Percentiles rank a stretch among this genome's conserved stretches.
Conservation (phyloP, 2,113 vertebrate species). For the Microcebus lehilahytsara region DNA sequence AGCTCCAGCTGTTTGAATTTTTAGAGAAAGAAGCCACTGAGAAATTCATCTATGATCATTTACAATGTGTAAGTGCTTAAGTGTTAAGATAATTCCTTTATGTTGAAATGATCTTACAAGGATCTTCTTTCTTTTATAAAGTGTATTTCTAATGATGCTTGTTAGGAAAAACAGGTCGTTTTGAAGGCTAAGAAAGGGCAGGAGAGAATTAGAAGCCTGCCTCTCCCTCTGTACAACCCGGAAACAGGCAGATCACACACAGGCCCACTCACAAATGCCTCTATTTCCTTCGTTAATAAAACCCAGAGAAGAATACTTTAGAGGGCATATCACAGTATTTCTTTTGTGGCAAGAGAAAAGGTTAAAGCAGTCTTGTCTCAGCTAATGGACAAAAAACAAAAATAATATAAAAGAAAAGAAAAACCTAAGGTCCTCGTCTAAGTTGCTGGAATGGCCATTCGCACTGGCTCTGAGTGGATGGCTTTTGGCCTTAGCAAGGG, state of each 20-base stretch:
- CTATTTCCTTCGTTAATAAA: constrained; percentile 28
- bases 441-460: neutral
- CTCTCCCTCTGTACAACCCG: neutral
- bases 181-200: constrained; percentile 9
- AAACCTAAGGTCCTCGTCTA: neutral
- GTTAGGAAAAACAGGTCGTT: constrained; percentile 52
- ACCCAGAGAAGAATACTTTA: neutral
- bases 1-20: constrained; percentile 91
- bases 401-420: neutral
- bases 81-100: constrained; percentile 63
- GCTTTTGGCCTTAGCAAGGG: neutral
- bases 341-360: neutral
- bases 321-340: neutral
- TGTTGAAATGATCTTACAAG: neutral
- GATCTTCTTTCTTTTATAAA: constrained; percentile 38
- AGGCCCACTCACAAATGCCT: neutral
- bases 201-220: neutral
- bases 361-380: neutral
- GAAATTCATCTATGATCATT: constrained; percentile 88
- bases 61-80: constrained; percentile 89
- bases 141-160: neutral
- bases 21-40: constrained; percentile 82
- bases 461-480: neutral
- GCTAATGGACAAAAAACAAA: neutral
- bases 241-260: constrained; percentile 46